Percentiles rank a stretch among this genome's conserved stretches.
phyloP scores from a whole-genome alignment of 2,797 vertebrate species.

The Fratercula arctica region DNA sequence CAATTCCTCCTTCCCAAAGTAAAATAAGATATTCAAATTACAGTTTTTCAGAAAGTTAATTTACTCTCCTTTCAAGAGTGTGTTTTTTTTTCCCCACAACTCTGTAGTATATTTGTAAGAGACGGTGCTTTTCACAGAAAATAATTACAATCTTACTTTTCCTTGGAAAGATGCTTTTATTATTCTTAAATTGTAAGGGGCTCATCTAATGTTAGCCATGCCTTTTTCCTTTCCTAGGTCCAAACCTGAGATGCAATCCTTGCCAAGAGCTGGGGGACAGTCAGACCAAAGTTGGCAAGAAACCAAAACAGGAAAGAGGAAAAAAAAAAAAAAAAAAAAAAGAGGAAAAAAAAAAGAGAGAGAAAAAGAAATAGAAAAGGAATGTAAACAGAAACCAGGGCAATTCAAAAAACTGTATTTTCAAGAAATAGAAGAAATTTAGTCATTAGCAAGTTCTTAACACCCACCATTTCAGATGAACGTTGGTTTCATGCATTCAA shows the following conservation, averaged over 20 bases:
- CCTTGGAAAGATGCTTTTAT: neutral
- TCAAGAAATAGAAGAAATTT: conserved; percentile 24
- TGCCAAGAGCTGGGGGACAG: neutral
- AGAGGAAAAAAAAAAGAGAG: too few species aligned
- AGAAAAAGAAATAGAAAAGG: neutral
- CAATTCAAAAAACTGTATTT: conserved; percentile 24
- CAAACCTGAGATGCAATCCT: neutral
- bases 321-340: fast-evolving
- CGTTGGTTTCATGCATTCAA: conserved; percentile 18
- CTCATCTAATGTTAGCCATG: neutral
- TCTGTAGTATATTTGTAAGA: neutral
- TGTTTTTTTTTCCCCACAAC: neutral
- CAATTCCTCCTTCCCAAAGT: conserved; percentile 18
- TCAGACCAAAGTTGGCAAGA: conserved; percentile 18
- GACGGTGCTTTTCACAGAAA: neutral
- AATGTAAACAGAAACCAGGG: neutral
- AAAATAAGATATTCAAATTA: conserved; percentile 33
- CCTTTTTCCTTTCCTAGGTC: neutral
- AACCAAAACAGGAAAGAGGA: neutral
- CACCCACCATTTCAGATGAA: conserved; percentile 24
- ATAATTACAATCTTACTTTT: neutral
- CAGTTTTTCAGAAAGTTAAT: conserved; percentile 10
- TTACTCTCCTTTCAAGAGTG: neutral
- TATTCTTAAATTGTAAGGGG: neutral
- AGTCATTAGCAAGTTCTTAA: conserved; percentile 33